A percentile compares a stretch with the other conserved stretches of the same genome.
phyloP scores from a whole-genome alignment of 2,888 invertebrate genomes.

The Tiphia femorata region DNA sequence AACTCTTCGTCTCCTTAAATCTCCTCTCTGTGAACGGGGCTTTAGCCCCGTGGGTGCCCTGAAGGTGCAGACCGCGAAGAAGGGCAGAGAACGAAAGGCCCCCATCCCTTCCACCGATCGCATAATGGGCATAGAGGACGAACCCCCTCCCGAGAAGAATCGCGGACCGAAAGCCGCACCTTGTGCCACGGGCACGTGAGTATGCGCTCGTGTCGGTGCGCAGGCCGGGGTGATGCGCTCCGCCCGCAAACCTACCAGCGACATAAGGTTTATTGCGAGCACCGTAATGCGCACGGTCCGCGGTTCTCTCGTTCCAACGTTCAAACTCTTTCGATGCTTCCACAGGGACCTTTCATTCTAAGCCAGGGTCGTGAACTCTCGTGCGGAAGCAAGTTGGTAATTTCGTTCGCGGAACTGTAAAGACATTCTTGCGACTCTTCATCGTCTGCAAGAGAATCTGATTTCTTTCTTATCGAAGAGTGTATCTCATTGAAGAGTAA shows the following conservation, averaged over 20 bases:
- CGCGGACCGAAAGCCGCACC: constrained; percentile 63
- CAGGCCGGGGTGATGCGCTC: constrained; percentile 56
- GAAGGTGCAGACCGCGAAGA: constrained; percentile 39
- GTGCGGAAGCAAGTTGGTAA: too few species aligned
- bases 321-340: too few species aligned
- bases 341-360: too few species aligned
- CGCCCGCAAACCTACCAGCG: constrained; percentile 56
- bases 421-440: too few species aligned
- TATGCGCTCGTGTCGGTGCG: constrained; percentile 46
- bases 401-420: too few species aligned
- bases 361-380: too few species aligned
- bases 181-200: constrained; percentile 49
- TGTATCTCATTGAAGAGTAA: too few species aligned
- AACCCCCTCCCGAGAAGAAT: constrained; percentile 58
- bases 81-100: too few species aligned
- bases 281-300: constrained; percentile 46
- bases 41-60: constrained; percentile 42
- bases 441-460: too few species aligned
- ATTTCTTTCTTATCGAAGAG: too few species aligned
- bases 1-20: constrained; percentile 15
- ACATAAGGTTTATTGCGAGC: constrained; percentile 58
- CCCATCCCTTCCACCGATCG: too few species aligned
- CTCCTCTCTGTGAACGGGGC: constrained; percentile 46
- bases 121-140: constrained; percentile 58
- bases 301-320: too few species aligned